Conservation (phyloP, 2,113 vertebrate species). For the Leucosticte australis region DNA sequence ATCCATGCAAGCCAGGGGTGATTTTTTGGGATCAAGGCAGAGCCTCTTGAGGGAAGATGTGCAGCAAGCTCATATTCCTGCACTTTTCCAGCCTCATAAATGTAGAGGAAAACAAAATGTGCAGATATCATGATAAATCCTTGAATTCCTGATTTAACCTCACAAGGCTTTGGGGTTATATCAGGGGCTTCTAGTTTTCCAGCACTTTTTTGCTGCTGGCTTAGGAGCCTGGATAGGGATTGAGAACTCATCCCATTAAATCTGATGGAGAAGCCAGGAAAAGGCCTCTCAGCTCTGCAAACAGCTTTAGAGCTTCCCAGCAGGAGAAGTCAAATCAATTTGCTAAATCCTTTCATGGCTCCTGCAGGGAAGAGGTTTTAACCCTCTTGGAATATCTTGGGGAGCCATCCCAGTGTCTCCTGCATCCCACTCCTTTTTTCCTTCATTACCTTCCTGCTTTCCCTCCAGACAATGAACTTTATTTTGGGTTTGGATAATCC, state of each 20-base stretch:
- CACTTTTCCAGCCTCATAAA: not conserved
- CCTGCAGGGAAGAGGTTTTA: not conserved
- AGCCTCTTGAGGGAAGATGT: fast-evolving
- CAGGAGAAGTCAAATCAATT: not conserved
- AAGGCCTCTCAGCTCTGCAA: not conserved
- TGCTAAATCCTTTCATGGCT: not conserved
- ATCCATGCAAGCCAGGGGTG: not conserved
- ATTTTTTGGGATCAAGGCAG: not conserved
- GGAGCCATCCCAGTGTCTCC: not conserved
- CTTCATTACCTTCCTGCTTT: not conserved
- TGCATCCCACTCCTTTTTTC: not conserved
- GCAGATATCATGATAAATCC: not conserved
- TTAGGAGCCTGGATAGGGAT: not conserved
- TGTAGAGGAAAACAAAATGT: not conserved
- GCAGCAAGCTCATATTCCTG: not conserved
- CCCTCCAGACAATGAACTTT: not conserved
- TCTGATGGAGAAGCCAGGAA: not conserved
- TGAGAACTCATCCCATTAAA: not conserved
- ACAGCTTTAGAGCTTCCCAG: not conserved
- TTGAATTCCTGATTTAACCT: not conserved
- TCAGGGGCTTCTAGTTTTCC: not conserved
- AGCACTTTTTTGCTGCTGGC: not conserved
- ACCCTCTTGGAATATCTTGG: not conserved
- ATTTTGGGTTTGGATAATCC: not conserved
- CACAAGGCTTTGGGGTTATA: not conserved